Percentiles rank a stretch among this genome's conserved stretches.
Evolutionary conservation across 2,113 vertebrate species (phyloP).

Genomic region (Gymnogyps californianus): DNA sequence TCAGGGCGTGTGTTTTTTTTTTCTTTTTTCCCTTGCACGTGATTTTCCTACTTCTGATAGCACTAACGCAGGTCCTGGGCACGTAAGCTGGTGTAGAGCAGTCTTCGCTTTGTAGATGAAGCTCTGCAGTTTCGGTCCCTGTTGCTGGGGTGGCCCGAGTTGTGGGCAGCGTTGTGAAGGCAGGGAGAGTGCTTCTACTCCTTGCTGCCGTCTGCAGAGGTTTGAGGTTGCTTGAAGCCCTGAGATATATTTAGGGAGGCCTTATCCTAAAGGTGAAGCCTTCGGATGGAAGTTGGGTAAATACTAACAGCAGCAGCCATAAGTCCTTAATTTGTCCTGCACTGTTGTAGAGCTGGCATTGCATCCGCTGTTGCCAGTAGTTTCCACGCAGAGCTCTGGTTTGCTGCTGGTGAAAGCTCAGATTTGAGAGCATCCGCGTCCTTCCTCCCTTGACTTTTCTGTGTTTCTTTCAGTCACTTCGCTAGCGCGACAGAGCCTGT

Average conservation of each 20-base stretch:
- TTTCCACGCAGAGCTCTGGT: not conserved
- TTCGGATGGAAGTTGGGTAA: not conserved
- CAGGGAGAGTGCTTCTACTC: not conserved
- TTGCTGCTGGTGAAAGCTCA: not conserved
- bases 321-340: not conserved
- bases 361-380: accelerated
- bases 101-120: not conserved
- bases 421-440: not conserved
- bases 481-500: not conserved
- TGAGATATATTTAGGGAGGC: not conserved
- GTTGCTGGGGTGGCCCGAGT: not conserved
- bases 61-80: accelerated
- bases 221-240: not conserved
- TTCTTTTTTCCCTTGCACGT: accelerated
- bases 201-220: not conserved
- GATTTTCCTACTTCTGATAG: not conserved
- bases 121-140: not conserved
- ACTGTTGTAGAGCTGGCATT: not conserved
- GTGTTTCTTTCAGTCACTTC: not conserved
- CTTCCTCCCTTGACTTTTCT: not conserved
- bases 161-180: not conserved
- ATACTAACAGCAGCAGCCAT: not conserved
- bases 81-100: not conserved
- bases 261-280: not conserved
- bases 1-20: not conserved